Base-by-base conservation (phyloP, 23 tunicate genomes). In the Ascidia mentula region DNA sequence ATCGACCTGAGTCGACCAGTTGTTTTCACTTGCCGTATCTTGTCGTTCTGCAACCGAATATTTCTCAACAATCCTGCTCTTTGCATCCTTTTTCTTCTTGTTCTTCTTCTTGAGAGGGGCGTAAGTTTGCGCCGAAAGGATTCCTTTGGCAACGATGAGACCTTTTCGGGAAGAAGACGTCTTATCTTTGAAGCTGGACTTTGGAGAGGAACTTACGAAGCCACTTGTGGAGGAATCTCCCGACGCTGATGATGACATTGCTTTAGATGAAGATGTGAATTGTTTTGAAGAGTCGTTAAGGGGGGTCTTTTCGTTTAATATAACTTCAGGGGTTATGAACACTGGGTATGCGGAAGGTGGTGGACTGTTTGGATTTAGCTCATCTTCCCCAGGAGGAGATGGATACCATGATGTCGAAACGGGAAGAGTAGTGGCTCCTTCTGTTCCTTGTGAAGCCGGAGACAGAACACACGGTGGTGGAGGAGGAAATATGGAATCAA, bases 191-290 rank as follows among this genome's bases (percentile, higher is more conserved):
- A 37, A 37, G 22, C 70, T 46, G 37, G 37, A 72, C 61, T 75
- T 82, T 45, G 80, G 80, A 0, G 95, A 80, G 7, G 86, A 80
- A 83, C 89, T 90, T 31, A 84, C 79, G 37, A 90, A 80, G 0
- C 95, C 95, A 65, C 95, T 90, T 69, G 82, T 90, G 46, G 82
- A 30, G 1, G 91, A 87, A 45, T 87, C 91, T 32, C 78, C 82
- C 0, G 91, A 87, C 30, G 79, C 76, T 15, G 95, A 86, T 69
- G 80, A 37, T 6, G 59, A 59, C 65, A 40, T 71, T 4, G 39
- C 75, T 33, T 34, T 34, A 31, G 5, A 20, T n/a, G n/a, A n/a
- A n/a, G n/a, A n/a, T n/a, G n/a, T n/a, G n/a, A n/a, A n/a, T n/a
- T n/a, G n/a, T 36, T 70, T 34, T 26, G 37, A 32, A 28, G 38